Percentiles rank a stretch among this genome's conserved stretches.
Conservation (phyloP, 1,140 invertebrate species). For the Dermatophagoides farinae region DNA sequence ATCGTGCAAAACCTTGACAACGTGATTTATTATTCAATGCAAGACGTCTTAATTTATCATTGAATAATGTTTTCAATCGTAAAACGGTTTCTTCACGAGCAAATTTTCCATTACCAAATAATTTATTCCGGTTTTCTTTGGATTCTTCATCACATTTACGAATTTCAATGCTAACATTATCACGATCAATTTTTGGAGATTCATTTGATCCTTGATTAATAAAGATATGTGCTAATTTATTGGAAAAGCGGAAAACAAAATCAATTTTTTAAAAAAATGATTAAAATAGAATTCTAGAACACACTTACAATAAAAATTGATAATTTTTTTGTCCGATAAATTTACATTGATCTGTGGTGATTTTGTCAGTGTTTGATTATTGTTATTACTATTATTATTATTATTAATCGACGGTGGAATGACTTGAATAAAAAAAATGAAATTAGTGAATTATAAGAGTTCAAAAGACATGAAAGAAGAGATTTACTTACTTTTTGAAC, state of each 20-base stretch:
- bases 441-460: no score
- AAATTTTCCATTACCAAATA: conserved; percentile 1
- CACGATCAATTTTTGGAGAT: neutral
- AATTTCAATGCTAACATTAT: neutral
- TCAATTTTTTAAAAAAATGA: neutral
- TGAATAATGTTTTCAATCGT: neutral
- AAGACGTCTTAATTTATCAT: neutral
- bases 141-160: neutral
- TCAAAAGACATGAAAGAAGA: no score
- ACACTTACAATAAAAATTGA: no score
- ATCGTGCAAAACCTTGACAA: neutral
- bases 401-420: no score
- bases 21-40: neutral
- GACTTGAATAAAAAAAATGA: no score
- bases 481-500: no score
- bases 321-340: no score
- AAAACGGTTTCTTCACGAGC: neutral
- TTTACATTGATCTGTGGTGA: no score
- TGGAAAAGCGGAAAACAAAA: neutral
- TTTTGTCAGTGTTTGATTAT: no score
- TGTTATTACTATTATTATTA: no score
- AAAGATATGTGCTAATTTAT: neutral
- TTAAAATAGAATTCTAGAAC: neutral
- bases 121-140: neutral
- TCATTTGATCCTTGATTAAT: neutral